Percentiles rank a stretch among this genome's conserved stretches.
Conservation (phyloP, 2,797 vertebrate genomes). For the Strix occidentalis region DNA sequence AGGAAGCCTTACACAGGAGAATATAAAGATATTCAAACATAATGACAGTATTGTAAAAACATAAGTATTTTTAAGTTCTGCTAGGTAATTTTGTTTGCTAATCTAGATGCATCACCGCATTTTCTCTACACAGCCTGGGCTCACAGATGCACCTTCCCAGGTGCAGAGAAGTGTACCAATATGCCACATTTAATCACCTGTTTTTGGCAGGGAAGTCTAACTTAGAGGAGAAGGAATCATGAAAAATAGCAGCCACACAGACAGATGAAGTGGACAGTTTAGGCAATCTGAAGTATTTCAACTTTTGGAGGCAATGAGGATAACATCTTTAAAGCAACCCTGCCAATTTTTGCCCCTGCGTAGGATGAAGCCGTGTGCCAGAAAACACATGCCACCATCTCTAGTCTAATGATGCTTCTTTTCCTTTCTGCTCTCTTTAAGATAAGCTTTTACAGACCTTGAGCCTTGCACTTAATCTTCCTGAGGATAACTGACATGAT, state of each 20-base stretch:
- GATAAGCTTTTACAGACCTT: background rate
- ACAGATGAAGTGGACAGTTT: background rate
- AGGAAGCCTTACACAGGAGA: background rate
- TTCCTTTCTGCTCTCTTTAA: background rate
- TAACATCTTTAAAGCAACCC: background rate
- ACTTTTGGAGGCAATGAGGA: background rate
- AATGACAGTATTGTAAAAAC: background rate
- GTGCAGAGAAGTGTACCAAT: background rate
- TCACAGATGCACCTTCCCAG: background rate
- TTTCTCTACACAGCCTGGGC: background rate
- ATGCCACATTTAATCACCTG: background rate
- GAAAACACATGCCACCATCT: background rate
- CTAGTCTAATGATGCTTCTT: background rate
- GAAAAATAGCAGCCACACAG: accelerated
- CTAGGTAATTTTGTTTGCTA: background rate
- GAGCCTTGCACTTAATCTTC: background rate
- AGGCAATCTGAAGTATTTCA: background rate
- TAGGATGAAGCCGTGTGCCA: background rate
- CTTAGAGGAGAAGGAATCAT: background rate
- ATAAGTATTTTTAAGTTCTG: background rate
- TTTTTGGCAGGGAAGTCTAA: background rate
- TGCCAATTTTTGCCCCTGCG: background rate
- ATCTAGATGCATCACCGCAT: background rate
- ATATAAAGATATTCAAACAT: background rate
- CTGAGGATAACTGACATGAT: background rate